Evolutionary conservation across 2,888 invertebrate genomes (phyloP).

Genomic region (Troides aeacus): DNA sequence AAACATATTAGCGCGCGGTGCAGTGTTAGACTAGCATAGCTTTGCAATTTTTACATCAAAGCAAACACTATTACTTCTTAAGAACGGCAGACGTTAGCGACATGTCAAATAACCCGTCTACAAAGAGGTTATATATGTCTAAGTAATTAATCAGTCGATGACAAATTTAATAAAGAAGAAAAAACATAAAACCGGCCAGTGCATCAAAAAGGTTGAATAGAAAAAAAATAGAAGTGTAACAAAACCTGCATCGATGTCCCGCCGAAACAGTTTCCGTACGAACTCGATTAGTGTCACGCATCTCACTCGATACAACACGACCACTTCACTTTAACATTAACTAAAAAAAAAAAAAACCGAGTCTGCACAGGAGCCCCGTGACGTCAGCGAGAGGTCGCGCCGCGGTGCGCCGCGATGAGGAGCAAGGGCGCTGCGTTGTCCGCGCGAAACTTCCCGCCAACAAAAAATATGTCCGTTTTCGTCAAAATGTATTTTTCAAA

Average conservation of each 20-base stretch:
- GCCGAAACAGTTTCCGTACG: conserved; percentile 43
- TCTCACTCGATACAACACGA: conserved; percentile 50
- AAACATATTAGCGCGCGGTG: neutral
- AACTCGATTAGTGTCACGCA: conserved; percentile 46
- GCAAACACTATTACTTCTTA: too few relatives aligned
- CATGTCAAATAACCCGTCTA: too few relatives aligned
- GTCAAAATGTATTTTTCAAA: conserved; percentile 79
- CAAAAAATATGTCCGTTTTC: conserved; percentile 73
- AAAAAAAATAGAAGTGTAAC: conserved; percentile 42
- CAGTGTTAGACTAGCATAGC: too few relatives aligned
- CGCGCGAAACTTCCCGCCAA: conserved; percentile 34
- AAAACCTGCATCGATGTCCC: conserved; percentile 62
- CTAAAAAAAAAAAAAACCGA: conserved; percentile 22
- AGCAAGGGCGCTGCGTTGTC: conserved; percentile 14
- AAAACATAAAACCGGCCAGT: neutral
- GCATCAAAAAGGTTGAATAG: neutral
- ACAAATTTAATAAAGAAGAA: neutral
- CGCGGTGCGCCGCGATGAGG: conserved; percentile 29
- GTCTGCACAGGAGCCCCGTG: conserved; percentile 30
- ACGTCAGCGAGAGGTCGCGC: conserved; percentile 34
- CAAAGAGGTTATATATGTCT: too few relatives aligned
- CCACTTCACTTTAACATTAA: conserved; percentile 37
- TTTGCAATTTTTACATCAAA: too few relatives aligned
- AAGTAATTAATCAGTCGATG: neutral
- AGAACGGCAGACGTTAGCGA: too few relatives aligned